phyloP scores from a whole-genome alignment of 2,888 invertebrate genomes.

The Uropetala carovei region DNA sequence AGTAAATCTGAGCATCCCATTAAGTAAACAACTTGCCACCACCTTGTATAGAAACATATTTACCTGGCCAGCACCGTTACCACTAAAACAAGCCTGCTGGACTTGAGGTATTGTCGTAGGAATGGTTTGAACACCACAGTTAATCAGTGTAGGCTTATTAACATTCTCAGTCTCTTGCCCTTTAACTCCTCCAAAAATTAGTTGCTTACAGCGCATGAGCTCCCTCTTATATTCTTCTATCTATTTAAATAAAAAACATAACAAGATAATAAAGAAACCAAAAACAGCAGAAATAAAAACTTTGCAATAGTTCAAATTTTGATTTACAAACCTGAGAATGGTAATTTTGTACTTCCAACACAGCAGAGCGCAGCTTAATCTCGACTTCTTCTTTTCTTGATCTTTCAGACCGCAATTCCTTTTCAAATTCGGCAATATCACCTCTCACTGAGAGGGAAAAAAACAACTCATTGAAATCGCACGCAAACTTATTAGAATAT shows the following conservation, averaged over 20 bases:
- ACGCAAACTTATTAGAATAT: too few species aligned
- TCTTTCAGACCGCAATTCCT: too few species aligned
- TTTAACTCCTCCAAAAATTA: neutral
- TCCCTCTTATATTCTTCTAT: neutral
- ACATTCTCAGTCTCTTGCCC: neutral
- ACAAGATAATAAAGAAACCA: neutral
- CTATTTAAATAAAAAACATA: neutral
- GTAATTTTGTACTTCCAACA: too few species aligned
- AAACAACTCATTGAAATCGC: too few species aligned
- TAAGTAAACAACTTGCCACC: neutral
- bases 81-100: neutral
- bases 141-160: neutral
- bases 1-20: neutral
- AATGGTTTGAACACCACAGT: constrained; percentile 21
- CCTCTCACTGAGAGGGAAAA: too few species aligned
- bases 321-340: too few species aligned
- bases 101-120: neutral
- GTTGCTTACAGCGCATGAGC: neutral
- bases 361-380: too few species aligned
- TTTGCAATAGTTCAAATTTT: too few species aligned
- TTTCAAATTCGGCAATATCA: too few species aligned
- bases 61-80: constrained; percentile 26
- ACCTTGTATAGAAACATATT: neutral
- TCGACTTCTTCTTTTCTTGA: too few species aligned
- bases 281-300: too few species aligned